Evolutionary conservation across 2,113 vertebrate species (phyloP), one percentile per base, ranked within the genome.

Genomic region (Forbesichthys papilliferus): DNA sequence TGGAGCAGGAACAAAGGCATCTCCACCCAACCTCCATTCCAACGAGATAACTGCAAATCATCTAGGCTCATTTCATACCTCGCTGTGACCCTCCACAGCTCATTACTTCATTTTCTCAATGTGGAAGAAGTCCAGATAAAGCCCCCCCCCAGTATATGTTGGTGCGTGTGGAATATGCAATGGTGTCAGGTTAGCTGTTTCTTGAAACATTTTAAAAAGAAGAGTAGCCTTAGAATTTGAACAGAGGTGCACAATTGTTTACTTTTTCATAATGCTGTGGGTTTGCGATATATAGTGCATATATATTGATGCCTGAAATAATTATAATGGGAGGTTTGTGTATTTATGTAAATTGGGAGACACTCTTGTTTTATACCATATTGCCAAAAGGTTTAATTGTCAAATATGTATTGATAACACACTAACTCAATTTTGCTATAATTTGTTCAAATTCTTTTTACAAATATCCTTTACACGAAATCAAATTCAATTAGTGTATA

Each of bases 131-230:
- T 73, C n/a, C 12, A 33, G 0, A 68, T 73, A 79, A 81, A 67
- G 75, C 71, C 61, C 69, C 16, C 69, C 16, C 34, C 2, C 73
- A 65, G 71, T 69, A 77, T 74, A 81, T 84, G 78, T 71, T 69
- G 74, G 73, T 68, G 71, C 59, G 3, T 85, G 77, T 84, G 59
- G 85, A 83, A 85, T 84, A 80, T 86, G 85, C 71, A 0, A 6
- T 1, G 20, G 7, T 61, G 42, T 74, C 56, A 61, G 16, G 16
- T 55, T 64, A 73, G 61, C 72, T 78, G 27, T 27, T 27, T 27
- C 27, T 2, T 27, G 27, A 27, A 27, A 27, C 54, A 64, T 79
- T 71, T 53, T 48, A 64, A 68, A 69, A 27, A 27, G 27, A 27
- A 27, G 27, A 27, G 78, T 70, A 81, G 80, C 62, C 47, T 76